Evolutionary conservation across 2,113 vertebrate species (phyloP), one percentile per base, ranked within the genome.

Genomic region (Fukomys damarensis): DNA sequence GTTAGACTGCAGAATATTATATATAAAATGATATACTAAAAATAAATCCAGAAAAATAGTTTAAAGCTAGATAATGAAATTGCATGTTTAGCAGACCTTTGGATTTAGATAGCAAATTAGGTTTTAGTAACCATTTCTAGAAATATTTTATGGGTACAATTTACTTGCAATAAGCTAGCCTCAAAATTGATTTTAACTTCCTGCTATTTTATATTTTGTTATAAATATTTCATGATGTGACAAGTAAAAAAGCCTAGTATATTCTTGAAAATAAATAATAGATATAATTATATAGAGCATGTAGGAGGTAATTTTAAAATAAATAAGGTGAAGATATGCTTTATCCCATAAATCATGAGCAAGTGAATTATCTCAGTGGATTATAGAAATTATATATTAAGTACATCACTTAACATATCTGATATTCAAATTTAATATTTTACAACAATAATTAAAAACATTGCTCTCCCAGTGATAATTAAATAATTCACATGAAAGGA

Each of bases 381-480:
- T 35, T 79, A 49, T 83, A 20, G 24, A 95, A 24, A 93, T 54
- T 87, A 63, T 52, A 8, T 7, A 65, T 74, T 72, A 61, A 84
- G 17, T 83, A 81, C 0, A 86, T 54, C 74, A 16, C 26, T 86
- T 65, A 77, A 70, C 3, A 32, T 13, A 56, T 26, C 28, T 80
- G 28, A 92, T 24, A 32, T 65, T 91, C 80, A 79, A 65, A 58
- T 43, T 88, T 49, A 38, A 58, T 65, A 32, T 65, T 93, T 89
- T 85, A 84, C 1, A 80, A 61, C 12, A 68, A 81, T n/a, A 93
- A 79, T 84, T 83, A 79, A 93, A 90, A 91, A 41, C 13, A 63
- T 20, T n/a, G 5, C 72, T 68, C 56, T 63, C 13, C 14, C 38
- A 77, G 2, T 28, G 59, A 95, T 49, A 92, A 82, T 94, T 88